These are phyloP conservation scores for Chrysodeixis includens DNA, from an alignment of 2,888 invertebrate species.

Conservation along the genomic window DNA sequence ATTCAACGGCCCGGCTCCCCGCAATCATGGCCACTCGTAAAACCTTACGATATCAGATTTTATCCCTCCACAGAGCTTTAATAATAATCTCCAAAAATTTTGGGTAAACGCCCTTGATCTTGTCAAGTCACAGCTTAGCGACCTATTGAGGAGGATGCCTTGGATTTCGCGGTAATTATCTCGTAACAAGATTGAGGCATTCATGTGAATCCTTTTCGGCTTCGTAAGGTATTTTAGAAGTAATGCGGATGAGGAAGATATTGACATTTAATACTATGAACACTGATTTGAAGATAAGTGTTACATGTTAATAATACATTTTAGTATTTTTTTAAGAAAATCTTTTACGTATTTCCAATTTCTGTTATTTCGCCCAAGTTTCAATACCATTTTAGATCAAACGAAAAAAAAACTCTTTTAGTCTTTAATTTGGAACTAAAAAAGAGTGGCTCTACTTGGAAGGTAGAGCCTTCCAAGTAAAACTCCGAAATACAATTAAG, in stretches of 20 bases:
- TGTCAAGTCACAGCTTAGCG: conserved; percentile 60
- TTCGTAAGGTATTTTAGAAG: background rate
- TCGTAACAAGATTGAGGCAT: conserved; percentile 35
- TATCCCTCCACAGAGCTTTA: conserved; percentile 64
- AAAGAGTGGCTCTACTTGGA: no score
- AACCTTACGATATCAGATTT: conserved; percentile 68
- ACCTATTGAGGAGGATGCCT: conserved; percentile 51
- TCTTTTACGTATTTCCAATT: conserved; percentile 10
- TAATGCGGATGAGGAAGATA: background rate
- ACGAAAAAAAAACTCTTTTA: background rate
- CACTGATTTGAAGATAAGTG: background rate
- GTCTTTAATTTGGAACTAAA: conserved; percentile 13
- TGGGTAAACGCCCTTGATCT: conserved; percentile 59
- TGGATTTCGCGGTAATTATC: conserved; percentile 49
- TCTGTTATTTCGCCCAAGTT: conserved; percentile 20
- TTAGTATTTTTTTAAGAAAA: background rate
- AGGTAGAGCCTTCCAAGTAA: conserved; percentile 14
- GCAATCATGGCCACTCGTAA: conserved; percentile 69
- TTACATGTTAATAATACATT: background rate
- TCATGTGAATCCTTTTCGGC: background rate
- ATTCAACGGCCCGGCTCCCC: conserved; percentile 53
- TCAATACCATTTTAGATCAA: conserved; percentile 6
- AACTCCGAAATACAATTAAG: conserved; percentile 51
- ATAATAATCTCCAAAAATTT: conserved; percentile 64
- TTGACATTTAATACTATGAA: background rate